Evolutionary conservation across 2,797 vertebrate species (phyloP).

Genomic region (Neosilurus hyrtlii): DNA sequence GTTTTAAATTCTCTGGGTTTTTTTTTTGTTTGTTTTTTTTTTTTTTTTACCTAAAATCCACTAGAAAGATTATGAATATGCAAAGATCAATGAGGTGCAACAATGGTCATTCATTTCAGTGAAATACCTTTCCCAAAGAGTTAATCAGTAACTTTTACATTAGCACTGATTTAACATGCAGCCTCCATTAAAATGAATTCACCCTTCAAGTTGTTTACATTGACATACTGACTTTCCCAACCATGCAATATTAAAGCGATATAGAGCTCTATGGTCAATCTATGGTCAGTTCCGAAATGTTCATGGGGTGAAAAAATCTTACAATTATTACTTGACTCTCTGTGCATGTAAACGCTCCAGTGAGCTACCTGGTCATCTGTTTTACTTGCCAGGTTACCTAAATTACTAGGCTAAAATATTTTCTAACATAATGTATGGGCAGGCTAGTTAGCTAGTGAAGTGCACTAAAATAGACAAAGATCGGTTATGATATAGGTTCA

Average conservation of each 20-base stretch:
- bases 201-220: not conserved
- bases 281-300: not conserved
- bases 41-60: not conserved
- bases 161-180: not conserved
- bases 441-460: not conserved
- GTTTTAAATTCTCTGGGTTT: too few relatives aligned
- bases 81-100: not conserved
- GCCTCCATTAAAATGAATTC: not conserved
- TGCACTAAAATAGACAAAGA: not conserved
- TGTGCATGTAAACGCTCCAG: not conserved
- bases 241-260: not conserved
- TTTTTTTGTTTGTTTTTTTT: not conserved
- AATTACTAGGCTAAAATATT: not conserved
- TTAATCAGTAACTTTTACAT: constrained; percentile 26
- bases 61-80: not conserved
- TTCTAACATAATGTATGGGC: not conserved
- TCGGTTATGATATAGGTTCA: not conserved
- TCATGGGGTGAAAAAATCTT: not conserved
- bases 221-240: not conserved
- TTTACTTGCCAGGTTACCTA: not conserved
- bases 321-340: not conserved
- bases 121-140: constrained; percentile 8
- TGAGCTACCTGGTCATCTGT: not conserved
- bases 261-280: not conserved
- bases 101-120: constrained; percentile 12